Evolutionary conservation across 2,888 invertebrate genomes (phyloP), one percentile per base, ranked within the genome.

Genomic region (Himalopsyche tibetana): DNA sequence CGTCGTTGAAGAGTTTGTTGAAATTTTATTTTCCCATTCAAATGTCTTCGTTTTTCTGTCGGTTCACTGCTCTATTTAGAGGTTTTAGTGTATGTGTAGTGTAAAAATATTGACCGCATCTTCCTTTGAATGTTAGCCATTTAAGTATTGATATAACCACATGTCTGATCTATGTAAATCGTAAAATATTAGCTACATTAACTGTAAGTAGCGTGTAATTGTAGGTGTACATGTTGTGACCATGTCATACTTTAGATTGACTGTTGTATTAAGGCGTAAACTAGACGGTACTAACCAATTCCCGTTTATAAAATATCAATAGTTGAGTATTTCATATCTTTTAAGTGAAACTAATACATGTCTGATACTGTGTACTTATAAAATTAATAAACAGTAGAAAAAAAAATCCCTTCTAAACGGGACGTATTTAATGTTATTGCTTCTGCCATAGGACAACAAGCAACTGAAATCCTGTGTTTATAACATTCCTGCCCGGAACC

Each of bases 281-380:
- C 19, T 38, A 83, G 83, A 63, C 40, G n/a, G 55, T 63, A 40
- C 38, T 40, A 55, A 36, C 55, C 28, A n/a, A 63, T 84, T 79
- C 79, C 36, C n/a, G 42, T 45, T 51, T 79, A 55, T 45, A 12
- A 45, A 79, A 40, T 63, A 40, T 69, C 56, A 69, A 45, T 42
- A 40, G 55, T 83, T 74, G 74, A 40, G 55, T 55, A 84, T 42
- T 86, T 82, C 82, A 63, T 81, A 86, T 85, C 45, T 56, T 56
- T 55, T 83, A 88, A 86, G 85, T 63, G 85, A 92, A 92, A 89
- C 89, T 91, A 93, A 92, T 92, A 93, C 93, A 94, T 94, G 94
- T 94, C 94, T 94, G 94, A 94, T 91, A 93, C 94, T 94, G 94
- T 94, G 94, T 94, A 88, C 88, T 88, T 87, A 87, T 84, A 85